Base-by-base conservation (phyloP, 2,888 invertebrate genomes). In the Pachliopta kotzebuea region DNA sequence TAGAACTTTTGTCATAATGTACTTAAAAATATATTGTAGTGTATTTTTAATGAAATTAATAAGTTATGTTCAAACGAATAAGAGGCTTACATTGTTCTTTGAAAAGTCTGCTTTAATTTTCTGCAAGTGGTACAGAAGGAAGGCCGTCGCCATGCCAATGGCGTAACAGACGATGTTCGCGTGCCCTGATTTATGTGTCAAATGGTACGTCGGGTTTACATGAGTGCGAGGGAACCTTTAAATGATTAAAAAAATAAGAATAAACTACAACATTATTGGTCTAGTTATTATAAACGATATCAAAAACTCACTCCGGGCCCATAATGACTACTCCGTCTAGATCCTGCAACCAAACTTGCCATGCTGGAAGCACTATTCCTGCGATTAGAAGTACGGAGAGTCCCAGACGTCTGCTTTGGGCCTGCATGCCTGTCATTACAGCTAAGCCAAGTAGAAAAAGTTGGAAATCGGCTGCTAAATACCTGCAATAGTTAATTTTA, bases 121-220 rank as follows among this genome's bases (percentile, higher is more conserved):
- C 69, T 79, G 78, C 69, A 72, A 72, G 54, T 72, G 60, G 62
- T 78, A 76, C 52, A 83, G 60, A 4, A 76, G 58, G 69, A 76
- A 76, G 0, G 76, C 85, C 7, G 72, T 57, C 2, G 69, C 67
- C 68, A 84, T 69, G 8, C 86, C 86, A 6, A 80, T 60, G 14
- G 74, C 61, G 66, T 72, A 82, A 21, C 74, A 70, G 0, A 74
- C 45, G 17, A 83, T 61, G 74, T 85, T 85, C 50, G 78, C 79
- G 70, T 85, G 80, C 0, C 77, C 76, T 7, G 79, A 76, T 53
- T 75, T 76, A 71, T 85, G 84, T 24, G 77, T 55, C 31, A 75
- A 62, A 67, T 76, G 72, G 69, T 80, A 83, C 0, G 77, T 76
- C 0, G 66, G 66, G 23, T 71, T 69, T 0, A n/a, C 24, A 8